A percentile compares a stretch with the other conserved stretches of the same genome.
These are phyloP conservation scores for Synergus laeviventris DNA, from an alignment of 2,888 invertebrate genomes.

Conservation along the genomic window DNA sequence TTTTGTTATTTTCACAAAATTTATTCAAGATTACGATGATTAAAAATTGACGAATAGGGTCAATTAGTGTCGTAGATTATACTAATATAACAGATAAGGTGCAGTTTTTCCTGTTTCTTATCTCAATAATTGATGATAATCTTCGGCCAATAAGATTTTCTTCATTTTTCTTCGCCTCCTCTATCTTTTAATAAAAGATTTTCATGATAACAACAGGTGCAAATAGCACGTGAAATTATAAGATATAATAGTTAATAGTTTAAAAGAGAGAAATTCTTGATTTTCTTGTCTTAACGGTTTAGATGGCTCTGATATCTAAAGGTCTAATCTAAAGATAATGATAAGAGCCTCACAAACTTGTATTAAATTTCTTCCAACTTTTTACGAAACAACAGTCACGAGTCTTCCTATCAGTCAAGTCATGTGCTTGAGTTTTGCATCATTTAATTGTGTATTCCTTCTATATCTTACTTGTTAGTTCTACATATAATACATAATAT, in stretches of 20 bases:
- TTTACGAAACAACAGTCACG: conserved; percentile 66
- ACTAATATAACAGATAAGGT: not conserved
- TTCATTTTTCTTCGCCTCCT: not conserved
- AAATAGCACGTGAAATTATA: not conserved
- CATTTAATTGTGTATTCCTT: conserved; percentile 46
- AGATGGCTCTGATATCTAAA: conserved; percentile 52
- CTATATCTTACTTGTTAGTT: not conserved
- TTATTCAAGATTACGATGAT: not conserved
- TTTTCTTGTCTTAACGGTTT: conserved; percentile 58
- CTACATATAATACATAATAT: no score
- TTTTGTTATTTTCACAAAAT: not conserved
- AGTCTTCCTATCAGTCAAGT: conserved; percentile 65
- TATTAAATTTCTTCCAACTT: conserved; percentile 63
- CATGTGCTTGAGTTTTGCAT: conserved; percentile 59
- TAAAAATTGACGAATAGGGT: conserved; percentile 3
- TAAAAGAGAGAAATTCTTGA: not conserved
- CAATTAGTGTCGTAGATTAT: not conserved
- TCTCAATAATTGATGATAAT: conserved; percentile 4
- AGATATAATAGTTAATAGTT: not conserved
- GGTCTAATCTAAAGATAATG: conserved; percentile 65
- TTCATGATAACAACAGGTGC: conserved; percentile 6
- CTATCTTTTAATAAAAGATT: conserved; percentile 1
- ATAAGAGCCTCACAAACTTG: conserved; percentile 50
- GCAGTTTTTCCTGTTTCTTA: not conserved
- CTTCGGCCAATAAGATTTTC: not conserved